These are phyloP conservation scores for Sarcoramphus papa DNA, from an alignment of 2,797 vertebrate species.

Conservation along the genomic window DNA sequence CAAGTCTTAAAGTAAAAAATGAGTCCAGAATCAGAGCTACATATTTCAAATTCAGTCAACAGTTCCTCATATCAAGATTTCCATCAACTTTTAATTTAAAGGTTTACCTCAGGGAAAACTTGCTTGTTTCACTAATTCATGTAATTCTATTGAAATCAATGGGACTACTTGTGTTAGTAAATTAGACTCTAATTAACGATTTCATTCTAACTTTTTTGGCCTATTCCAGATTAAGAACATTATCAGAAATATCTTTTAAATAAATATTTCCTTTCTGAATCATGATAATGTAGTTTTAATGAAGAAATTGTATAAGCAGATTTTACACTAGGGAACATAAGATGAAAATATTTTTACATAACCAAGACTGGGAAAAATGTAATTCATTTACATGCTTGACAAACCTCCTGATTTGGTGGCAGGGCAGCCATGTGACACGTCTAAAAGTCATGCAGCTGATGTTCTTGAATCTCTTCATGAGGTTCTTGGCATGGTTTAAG, in stretches of 20 bases:
- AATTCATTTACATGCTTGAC: background rate
- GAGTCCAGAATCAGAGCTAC: background rate
- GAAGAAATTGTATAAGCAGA: background rate
- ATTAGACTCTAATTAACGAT: background rate
- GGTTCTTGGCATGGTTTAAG: background rate
- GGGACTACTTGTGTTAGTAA: background rate
- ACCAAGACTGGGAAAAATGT: background rate
- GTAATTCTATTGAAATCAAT: conserved; percentile 1
- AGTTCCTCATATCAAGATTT: background rate
- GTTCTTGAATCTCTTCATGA: too few species aligned
- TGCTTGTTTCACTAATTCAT: background rate
- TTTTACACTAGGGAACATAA: background rate
- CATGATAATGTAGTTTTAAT: background rate
- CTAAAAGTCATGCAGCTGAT: background rate
- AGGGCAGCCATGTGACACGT: background rate
- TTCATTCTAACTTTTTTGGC: background rate
- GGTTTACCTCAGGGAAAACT: background rate
- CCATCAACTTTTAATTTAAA: conserved; percentile 13
- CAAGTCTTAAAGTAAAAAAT: background rate
- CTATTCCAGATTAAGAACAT: background rate
- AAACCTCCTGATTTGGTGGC: background rate
- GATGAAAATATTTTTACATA: background rate
- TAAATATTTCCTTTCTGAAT: background rate
- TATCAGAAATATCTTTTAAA: background rate
- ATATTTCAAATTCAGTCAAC: background rate